Evolutionary conservation across 2,113 vertebrate species (phyloP), one percentile per base, ranked within the genome.

Genomic region (Eptatretus burgeri): DNA sequence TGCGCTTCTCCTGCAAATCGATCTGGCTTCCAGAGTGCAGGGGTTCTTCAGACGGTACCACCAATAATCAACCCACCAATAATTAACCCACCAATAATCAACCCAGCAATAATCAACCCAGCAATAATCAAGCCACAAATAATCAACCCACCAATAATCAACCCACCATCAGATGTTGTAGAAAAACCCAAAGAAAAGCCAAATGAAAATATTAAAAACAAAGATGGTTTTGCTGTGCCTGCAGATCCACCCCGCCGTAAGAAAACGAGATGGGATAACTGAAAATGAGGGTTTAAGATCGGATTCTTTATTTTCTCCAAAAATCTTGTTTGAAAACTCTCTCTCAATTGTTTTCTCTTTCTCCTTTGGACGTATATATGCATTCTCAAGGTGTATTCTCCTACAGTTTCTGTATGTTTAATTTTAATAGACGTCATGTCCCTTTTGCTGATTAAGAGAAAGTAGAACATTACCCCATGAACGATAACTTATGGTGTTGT

Each of bases 261-360:
- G 75, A 98, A 85, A 74, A 96, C 87, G 68, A 76, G 89, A 67
- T 98, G 87, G 91, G 88, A 98, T 78, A 94, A 83, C 80, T 95
- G 79, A 79, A 71, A 41, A 41, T 41, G 27, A 41, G 27, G 27
- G 27, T 41, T 41, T 41, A 41, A 41, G 27, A 41, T 41, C 7
- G 27, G 27, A 41, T 41, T 41, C 27, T 41, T 41, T 41, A 41
- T 41, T 41, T 41, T 41, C 27, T 41, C 3, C 27, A 41, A 41
- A 41, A 41, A 5, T 41, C 3, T 41, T 41, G 27, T 41, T 41
- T 41, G 27, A 41, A 41, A 41, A 41, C 27, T 41, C 27, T 41
- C 27, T 41, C 27, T 41, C 3, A 41, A 41, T 41, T 41, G 27
- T 41, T 41, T 41, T 41, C 27, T 41, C 27, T 41, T 41, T 41